Evolutionary conservation across 2,113 vertebrate species (phyloP).

Genomic region (Paraplagusia blochii): DNA sequence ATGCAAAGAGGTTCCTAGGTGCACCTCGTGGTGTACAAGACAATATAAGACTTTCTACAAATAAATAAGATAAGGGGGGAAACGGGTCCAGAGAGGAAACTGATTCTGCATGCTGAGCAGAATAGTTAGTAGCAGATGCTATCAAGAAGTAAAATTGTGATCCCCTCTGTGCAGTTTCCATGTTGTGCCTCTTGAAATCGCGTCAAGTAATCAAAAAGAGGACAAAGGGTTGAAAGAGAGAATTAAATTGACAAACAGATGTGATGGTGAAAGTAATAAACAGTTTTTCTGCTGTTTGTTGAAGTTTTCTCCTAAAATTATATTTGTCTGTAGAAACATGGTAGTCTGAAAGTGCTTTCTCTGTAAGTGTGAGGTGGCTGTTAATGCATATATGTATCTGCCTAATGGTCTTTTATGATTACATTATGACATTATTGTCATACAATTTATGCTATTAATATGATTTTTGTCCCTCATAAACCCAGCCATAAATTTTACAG

Average conservation of each 20-base stretch:
- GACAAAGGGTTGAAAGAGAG: slow-evolving; percentile 16
- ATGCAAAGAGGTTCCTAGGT: slow-evolving; percentile 57
- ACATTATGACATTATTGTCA: no score
- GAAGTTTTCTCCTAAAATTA: slow-evolving; percentile 16
- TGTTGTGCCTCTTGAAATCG: slow-evolving; percentile 47
- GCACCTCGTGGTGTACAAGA: slow-evolving; percentile 54
- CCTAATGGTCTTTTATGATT: no score
- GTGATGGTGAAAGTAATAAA: slow-evolving; percentile 23
- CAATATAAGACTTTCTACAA: slow-evolving; percentile 59
- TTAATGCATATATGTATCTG: background rate
- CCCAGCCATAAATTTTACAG: no score
- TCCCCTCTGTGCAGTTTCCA: slow-evolving; percentile 56
- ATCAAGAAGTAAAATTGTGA: slow-evolving; percentile 56
- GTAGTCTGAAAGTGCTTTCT: background rate
- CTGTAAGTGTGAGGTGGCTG: background rate
- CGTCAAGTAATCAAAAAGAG: slow-evolving; percentile 39
- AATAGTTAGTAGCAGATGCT: slow-evolving; percentile 60
- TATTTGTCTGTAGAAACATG: background rate
- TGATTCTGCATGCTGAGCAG: slow-evolving; percentile 54
- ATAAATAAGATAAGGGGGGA: slow-evolving; percentile 60
- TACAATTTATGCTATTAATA: no score
- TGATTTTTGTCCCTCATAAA: no score
- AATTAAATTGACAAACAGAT: slow-evolving; percentile 36
- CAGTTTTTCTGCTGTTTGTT: slow-evolving; percentile 21
- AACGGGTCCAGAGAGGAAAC: slow-evolving; percentile 44